Base-by-base conservation (phyloP, 2,888 invertebrate genomes). In the Epiblema foenella region DNA sequence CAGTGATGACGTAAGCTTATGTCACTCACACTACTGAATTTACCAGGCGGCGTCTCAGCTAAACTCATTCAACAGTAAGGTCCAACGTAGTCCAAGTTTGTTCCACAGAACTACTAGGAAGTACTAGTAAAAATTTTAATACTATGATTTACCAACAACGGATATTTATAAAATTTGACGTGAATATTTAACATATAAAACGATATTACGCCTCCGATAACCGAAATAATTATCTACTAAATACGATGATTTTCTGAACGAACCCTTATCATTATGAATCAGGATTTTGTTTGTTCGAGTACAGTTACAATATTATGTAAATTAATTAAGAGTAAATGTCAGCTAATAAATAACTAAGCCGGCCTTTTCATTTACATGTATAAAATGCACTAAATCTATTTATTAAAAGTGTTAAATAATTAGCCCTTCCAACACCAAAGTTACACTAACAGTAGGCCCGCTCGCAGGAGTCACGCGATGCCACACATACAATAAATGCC, bases 261-360 rank as follows among this genome's bases (percentile, higher is more conserved):
- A 29, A 37, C 52, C 29, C 58, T 46, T 42, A 52, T 37, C 18
- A 52, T n/a, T 42, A 11, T 20, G 54, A n/a, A 64, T 54, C 52
- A 54, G n/a, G 54, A 64, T 64, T 24, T 64, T 54, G 39, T 39
- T 64, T 64, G 20, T 64, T 39, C 52, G 52, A 64, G 37, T 64
- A 54, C 24, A 64, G 20, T 39, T 37, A 20, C 9, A 33, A 33
- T 51, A 0, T 2, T 60, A 29, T 49, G 10, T 60, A 11, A 18
- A 29, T 62, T 49, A 49, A 18, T 33, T 62, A 62, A 5, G 29
- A 62, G 18, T 49, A 62, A 17, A 12, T 17, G 10, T 17, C 9
- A 52, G 63, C 52, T 63, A 52, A 15, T 51, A 8, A 20, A 37
- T 51, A 64, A 64, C 20, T 64, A 64, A 54, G 64, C 64, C 37